A percentile compares a stretch with the other conserved stretches of the same genome.
Evolutionary conservation across 2,113 vertebrate genomes (phyloP).

Genomic region (Halichoeres trimaculatus): DNA sequence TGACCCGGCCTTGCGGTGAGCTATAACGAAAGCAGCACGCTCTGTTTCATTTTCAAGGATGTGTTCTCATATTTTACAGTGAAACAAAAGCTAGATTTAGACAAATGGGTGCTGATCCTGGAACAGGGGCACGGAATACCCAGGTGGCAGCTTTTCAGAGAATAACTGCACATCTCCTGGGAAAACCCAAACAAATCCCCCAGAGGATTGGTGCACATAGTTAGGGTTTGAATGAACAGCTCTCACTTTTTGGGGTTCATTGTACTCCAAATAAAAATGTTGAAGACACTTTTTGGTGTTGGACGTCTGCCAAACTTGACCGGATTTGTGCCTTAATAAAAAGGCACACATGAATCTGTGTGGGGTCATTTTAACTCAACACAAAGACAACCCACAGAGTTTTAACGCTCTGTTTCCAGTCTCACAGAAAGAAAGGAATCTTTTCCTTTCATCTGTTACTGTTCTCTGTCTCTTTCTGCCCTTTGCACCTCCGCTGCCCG

Average conservation of each 20-base stretch:
- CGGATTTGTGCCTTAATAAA: neutral
- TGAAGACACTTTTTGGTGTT: neutral
- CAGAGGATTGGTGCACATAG: conserved; percentile 2
- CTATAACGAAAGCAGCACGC: conserved; percentile 13
- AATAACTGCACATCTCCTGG: conserved; percentile 12
- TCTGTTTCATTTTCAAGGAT: conserved; percentile 19
- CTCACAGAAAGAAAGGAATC: no score
- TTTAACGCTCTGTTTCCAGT: no score
- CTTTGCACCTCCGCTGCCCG: neutral
- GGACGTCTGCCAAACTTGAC: no score
- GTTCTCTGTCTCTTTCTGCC: conserved; percentile 15
- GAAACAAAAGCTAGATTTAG: conserved; percentile 22
- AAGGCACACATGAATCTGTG: neutral
- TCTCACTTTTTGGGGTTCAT: neutral
- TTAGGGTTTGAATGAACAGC: conserved; percentile 9
- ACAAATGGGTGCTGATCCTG: conserved; percentile 34
- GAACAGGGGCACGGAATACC: conserved; percentile 14
- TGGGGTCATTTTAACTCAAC: neutral
- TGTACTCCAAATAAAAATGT: neutral
- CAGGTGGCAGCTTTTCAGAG: conserved; percentile 31
- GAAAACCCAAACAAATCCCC: conserved; percentile 5
- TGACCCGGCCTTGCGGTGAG: neutral
- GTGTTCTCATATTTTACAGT: conserved; percentile 1
- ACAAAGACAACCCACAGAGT: neutral
- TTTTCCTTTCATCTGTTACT: no score